Percentiles rank a stretch among this genome's conserved stretches.
Evolutionary conservation across 2,113 vertebrate genomes (phyloP).

Genomic region (Scartelaos histophorus): DNA sequence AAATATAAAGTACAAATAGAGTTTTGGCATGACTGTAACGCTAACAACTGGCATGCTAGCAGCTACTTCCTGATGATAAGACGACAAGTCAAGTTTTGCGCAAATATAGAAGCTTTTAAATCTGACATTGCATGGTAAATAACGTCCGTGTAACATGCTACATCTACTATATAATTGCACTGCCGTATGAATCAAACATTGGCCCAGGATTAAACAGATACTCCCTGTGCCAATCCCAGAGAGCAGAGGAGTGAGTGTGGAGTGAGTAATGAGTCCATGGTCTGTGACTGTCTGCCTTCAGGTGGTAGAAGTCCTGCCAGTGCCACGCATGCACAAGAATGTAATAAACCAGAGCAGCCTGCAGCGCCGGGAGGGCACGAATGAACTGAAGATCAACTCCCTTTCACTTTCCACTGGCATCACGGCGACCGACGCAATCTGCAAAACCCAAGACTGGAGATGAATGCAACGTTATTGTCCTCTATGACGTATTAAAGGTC

Average conservation of each 20-base stretch:
- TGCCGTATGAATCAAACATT: background rate
- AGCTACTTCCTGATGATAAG: no score
- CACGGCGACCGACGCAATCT: background rate
- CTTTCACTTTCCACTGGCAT: background rate
- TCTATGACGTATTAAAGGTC: no score
- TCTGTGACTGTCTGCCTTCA: background rate
- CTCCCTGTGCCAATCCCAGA: background rate
- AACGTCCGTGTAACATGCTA: background rate
- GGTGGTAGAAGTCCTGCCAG: slow-evolving; percentile 1
- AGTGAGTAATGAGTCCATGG: background rate
- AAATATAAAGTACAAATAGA: no score
- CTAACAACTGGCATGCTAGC: no score
- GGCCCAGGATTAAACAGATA: background rate
- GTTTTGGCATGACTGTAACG: no score
- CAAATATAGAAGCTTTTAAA: background rate
- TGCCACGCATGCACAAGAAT: slow-evolving; percentile 4
- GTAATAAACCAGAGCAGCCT: background rate
- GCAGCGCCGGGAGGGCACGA: background rate
- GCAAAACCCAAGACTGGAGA: background rate
- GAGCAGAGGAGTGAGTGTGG: background rate
- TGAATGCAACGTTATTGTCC: background rate
- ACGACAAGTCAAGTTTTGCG: no score
- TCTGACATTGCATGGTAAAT: background rate
- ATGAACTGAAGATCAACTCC: background rate
- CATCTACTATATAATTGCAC: background rate